phyloP scores from a whole-genome alignment of 2,797 vertebrate genomes.

The Sebastes nivosus region DNA sequence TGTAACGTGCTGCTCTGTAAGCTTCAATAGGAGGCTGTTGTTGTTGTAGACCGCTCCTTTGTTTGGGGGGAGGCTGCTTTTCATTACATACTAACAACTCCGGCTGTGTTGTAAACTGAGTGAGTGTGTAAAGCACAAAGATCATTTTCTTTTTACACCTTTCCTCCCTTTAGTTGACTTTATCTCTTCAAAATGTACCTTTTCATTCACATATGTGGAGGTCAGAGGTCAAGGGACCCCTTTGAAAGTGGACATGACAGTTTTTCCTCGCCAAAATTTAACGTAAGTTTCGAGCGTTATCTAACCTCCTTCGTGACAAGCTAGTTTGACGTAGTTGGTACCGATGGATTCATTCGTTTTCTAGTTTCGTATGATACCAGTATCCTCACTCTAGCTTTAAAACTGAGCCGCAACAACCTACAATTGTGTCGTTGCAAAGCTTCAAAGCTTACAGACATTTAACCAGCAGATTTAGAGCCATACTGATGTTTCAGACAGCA shows the following conservation, averaged over 20 bases:
- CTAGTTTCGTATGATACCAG: too few species aligned
- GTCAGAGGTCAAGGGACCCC: too few species aligned
- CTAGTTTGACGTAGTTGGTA: too few species aligned
- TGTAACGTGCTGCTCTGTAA: constrained; percentile 31
- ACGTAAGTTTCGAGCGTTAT: too few species aligned
- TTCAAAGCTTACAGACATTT: background rate
- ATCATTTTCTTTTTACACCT: background rate
- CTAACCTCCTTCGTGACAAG: too few species aligned
- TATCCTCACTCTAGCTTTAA: too few species aligned
- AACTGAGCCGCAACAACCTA: too few species aligned
- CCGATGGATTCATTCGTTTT: too few species aligned
- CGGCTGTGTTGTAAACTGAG: background rate
- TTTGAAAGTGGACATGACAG: too few species aligned
- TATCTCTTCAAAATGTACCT: too few species aligned
- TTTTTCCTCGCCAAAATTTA: too few species aligned
- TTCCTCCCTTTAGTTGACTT: background rate
- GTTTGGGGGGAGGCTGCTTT: constrained; percentile 17
- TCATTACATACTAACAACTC: constrained; percentile 16
- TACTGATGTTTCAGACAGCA: background rate
- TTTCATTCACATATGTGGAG: too few species aligned
- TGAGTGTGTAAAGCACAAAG: background rate
- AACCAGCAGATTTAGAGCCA: background rate
- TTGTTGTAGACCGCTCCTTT: constrained; percentile 30
- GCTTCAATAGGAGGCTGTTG: constrained; percentile 33
- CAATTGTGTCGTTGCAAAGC: background rate